Evolutionary conservation across 1,140 invertebrate genomes (phyloP).

Genomic region (Drosophila nasuta): DNA sequence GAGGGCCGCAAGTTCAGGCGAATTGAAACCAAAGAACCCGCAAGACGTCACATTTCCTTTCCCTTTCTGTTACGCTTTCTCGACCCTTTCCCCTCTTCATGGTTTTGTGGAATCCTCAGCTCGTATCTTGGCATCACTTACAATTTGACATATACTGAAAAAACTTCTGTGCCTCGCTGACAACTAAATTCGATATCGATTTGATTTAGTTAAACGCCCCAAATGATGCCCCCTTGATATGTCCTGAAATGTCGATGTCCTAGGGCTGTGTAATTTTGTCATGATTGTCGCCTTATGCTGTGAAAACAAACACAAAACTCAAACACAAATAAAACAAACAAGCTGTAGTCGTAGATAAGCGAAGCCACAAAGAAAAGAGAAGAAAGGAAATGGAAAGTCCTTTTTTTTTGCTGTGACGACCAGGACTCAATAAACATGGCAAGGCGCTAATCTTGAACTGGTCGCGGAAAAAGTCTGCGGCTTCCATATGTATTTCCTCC

Average conservation of each 20-base stretch:
- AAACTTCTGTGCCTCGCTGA: conserved; percentile 68
- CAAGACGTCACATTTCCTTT: conserved; percentile 8
- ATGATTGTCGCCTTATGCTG: conserved; percentile 78
- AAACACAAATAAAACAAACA: conserved; percentile 56
- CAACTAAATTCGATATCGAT: conserved; percentile 82
- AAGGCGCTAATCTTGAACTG: not conserved
- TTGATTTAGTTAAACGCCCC: conserved; percentile 79
- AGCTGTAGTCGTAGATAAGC: conserved; percentile 57
- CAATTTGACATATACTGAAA: conserved; percentile 66
- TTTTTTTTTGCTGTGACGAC: not conserved
- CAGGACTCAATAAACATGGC: conserved; percentile 12
- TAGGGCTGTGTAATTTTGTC: conserved; percentile 61
- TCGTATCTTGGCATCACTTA: conserved; percentile 32
- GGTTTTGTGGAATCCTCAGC: conserved; percentile 1
- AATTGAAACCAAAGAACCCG: conserved; percentile 71
- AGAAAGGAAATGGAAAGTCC: conserved; percentile 22
- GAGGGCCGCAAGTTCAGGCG: conserved; percentile 50
- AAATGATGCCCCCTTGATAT: conserved; percentile 45
- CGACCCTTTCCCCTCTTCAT: not conserved
- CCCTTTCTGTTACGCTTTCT: not conserved
- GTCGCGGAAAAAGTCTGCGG: not conserved
- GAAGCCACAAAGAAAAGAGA: conserved; percentile 20
- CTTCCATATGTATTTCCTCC: not conserved
- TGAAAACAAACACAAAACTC: conserved; percentile 78
- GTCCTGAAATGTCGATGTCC: conserved; percentile 19